These are phyloP conservation scores for Myiopsitta monachus DNA, from an alignment of 2,113 vertebrate species.

Conservation along the genomic window DNA sequence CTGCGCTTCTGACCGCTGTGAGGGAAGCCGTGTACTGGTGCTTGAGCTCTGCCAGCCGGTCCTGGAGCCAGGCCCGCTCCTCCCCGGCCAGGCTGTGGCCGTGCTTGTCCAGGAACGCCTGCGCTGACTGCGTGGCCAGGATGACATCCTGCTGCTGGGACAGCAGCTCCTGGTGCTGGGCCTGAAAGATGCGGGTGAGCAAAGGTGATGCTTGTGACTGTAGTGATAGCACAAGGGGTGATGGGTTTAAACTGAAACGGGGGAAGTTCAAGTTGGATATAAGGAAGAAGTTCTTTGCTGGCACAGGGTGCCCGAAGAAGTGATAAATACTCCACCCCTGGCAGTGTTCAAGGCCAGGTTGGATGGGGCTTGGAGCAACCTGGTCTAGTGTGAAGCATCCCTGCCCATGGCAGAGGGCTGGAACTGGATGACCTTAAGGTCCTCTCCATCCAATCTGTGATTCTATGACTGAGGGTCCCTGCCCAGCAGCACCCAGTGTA, in stretches of 20 bases:
- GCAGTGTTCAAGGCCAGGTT: fast-evolving
- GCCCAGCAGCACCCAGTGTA: not conserved
- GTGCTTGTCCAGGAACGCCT: slow-evolving; percentile 85
- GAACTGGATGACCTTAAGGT: not conserved
- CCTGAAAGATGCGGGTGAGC: slow-evolving; percentile 37
- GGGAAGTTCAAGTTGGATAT: not conserved
- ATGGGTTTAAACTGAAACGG: not conserved
- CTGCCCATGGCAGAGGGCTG: not conserved
- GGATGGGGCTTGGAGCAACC: not conserved
- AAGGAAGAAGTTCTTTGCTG: not conserved
- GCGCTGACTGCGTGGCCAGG: slow-evolving; percentile 83
- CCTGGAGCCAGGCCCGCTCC: slow-evolving; percentile 77
- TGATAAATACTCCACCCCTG: not conserved
- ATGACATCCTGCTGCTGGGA: slow-evolving; percentile 89
- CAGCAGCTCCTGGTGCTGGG: slow-evolving; percentile 86
- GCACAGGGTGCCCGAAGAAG: not conserved
- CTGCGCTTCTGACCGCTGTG: slow-evolving; percentile 77
- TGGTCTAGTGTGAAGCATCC: not conserved
- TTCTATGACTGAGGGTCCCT: not conserved
- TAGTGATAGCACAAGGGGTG: not conserved
- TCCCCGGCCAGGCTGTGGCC: slow-evolving; percentile 79
- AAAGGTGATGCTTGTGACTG: not conserved
- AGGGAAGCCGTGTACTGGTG: slow-evolving; percentile 78
- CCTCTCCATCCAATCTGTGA: not conserved
- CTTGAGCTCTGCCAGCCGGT: slow-evolving; percentile 79